phyloP scores from a whole-genome alignment of 2,888 invertebrate genomes.

The Fragum whitleyi region DNA sequence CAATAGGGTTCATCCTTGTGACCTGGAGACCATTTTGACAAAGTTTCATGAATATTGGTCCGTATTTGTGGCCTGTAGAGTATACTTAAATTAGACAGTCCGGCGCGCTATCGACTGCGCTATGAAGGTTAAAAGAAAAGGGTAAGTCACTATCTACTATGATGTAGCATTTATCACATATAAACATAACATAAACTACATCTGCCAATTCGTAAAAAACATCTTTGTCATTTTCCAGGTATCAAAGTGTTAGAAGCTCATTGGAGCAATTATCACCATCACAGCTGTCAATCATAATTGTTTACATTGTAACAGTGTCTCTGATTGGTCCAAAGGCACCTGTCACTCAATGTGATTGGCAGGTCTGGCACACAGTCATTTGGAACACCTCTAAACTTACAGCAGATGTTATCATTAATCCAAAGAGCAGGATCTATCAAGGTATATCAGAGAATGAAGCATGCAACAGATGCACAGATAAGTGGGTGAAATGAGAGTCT shows the following conservation, averaged over 20 bases:
- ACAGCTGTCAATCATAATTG: conserved; percentile 36
- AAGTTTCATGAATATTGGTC: too few relatives aligned
- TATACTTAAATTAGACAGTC: too few relatives aligned
- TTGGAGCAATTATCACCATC: not conserved
- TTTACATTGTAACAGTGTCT: conserved; percentile 35
- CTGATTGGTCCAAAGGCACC: conserved; percentile 39
- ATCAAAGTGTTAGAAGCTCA: too few relatives aligned
- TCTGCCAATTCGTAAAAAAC: not conserved
- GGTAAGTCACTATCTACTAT: conserved; percentile 15
- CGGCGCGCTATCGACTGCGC: too few relatives aligned
- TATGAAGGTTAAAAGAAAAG: too few relatives aligned
- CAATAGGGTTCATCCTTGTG: too few relatives aligned
- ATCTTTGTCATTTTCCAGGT: not conserved
- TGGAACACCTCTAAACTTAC: conserved; percentile 33
- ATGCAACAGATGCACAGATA: too few relatives aligned
- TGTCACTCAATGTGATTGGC: conserved; percentile 62
- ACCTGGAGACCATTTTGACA: too few relatives aligned
- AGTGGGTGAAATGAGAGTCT: too few relatives aligned
- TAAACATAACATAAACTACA: conserved; percentile 20
- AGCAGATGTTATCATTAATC: conserved; percentile 52
- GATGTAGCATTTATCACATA: conserved; percentile 33
- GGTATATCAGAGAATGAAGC: conserved; percentile 31
- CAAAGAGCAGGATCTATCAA: conserved; percentile 15
- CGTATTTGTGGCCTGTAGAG: too few relatives aligned
- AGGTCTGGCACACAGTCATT: conserved; percentile 47